Conservation (phyloP, 2,888 invertebrate genomes). For the Camponotus fellah region DNA sequence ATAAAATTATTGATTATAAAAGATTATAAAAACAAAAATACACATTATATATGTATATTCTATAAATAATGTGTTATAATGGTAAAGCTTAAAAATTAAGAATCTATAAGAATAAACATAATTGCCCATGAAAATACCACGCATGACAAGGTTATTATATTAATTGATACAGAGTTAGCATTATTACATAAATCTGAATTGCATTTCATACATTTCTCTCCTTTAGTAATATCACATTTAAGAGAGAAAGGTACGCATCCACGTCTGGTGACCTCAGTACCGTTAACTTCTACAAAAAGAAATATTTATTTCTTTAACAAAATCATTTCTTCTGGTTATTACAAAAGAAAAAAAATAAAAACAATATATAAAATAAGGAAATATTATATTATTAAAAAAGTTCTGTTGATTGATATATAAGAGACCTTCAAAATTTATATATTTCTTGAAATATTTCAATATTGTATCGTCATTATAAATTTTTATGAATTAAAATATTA, state of each 20-base stretch:
- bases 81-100: neutral
- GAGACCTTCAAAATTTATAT: neutral
- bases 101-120: neutral
- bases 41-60: neutral
- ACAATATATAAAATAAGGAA: neutral
- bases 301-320: neutral
- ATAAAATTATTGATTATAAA: neutral
- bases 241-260: neutral
- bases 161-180: neutral
- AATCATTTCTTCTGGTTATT: neutral
- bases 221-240: neutral
- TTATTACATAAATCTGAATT: neutral
- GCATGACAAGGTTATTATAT: neutral
- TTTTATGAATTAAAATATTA: neutral
- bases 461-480: neutral
- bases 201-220: conserved; percentile 22
- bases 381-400: neutral
- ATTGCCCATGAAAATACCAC: neutral
- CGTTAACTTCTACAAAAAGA: neutral
- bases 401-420: neutral
- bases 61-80: neutral
- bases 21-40: neutral
- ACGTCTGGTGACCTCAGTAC: neutral
- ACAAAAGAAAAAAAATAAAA: neutral
- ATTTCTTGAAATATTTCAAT: neutral